A percentile compares a stretch with the other conserved stretches of the same genome.
These are phyloP conservation scores for Miniopterus natalensis DNA, from an alignment of 2,113 vertebrate species.

Conservation along the genomic window DNA sequence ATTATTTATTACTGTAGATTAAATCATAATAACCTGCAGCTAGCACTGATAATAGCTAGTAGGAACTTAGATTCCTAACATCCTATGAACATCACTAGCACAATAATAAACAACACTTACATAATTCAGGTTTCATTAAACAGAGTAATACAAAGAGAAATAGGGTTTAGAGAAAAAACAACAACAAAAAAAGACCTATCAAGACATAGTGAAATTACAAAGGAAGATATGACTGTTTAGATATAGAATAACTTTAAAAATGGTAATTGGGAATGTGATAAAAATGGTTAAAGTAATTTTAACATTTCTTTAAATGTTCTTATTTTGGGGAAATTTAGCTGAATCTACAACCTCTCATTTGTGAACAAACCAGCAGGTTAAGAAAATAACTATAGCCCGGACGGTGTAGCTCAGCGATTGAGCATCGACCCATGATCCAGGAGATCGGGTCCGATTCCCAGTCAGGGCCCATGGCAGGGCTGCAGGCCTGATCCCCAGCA, in stretches of 20 bases:
- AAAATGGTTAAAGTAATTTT: background rate
- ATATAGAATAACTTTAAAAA: background rate
- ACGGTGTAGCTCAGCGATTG: too few relatives aligned
- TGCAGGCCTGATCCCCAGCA: too few relatives aligned
- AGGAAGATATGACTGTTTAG: background rate
- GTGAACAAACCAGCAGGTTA: background rate
- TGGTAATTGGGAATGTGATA: background rate
- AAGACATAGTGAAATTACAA: background rate
- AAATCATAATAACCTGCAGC: background rate
- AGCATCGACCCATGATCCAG: too few relatives aligned
- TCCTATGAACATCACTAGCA: background rate
- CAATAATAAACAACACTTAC: background rate
- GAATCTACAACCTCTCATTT: background rate
- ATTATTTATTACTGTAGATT: background rate
- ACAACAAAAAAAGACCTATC: background rate
- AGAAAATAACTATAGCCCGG: conserved; percentile 32
- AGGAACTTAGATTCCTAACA: background rate
- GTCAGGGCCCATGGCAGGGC: too few relatives aligned
- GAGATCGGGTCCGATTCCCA: too few relatives aligned
- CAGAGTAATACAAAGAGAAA: background rate
- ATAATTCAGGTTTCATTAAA: background rate
- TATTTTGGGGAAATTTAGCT: background rate
- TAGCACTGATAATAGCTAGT: background rate
- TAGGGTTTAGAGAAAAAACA: background rate
- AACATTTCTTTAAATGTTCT: background rate